phyloP scores from a whole-genome alignment of 2,888 invertebrate species.

The Aproaerema taeniolella region DNA sequence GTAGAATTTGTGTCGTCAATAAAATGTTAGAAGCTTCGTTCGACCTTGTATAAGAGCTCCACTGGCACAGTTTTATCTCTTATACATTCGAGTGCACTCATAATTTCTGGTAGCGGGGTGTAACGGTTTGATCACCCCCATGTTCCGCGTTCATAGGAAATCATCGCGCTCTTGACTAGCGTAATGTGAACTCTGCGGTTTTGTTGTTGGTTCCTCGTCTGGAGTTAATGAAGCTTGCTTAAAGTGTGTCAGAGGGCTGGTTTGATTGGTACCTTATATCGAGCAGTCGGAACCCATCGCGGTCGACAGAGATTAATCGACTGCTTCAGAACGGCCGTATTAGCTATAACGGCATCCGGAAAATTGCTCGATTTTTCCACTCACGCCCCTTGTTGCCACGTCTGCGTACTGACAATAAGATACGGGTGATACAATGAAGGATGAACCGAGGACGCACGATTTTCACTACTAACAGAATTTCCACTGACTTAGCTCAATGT shows the following conservation, averaged over 20 bases:
- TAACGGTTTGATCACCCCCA: constrained; percentile 43
- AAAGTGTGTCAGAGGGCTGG: constrained; percentile 41
- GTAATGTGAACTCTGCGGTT: constrained; percentile 29
- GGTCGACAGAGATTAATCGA: constrained; percentile 71
- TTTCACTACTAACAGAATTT: no score
- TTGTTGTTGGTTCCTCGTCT: constrained; percentile 21
- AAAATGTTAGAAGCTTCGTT: no score
- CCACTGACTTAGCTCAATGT: no score
- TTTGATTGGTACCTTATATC: constrained; percentile 50
- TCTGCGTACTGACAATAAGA: constrained; percentile 55
- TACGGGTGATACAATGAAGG: constrained; percentile 42
- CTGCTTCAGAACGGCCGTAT: constrained; percentile 57
- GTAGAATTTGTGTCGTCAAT: no score
- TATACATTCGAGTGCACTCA: constrained; percentile 46
- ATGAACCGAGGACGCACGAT: constrained; percentile 23
- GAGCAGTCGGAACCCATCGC: constrained; percentile 55
- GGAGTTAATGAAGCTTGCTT: constrained; percentile 39
- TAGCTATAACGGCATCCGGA: constrained; percentile 70
- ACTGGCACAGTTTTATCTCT: constrained; percentile 37
- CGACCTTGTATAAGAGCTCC: not conserved
- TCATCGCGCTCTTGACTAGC: constrained; percentile 37
- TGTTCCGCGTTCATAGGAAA: constrained; percentile 38
- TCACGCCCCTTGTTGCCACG: constrained; percentile 54
- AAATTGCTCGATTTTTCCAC: constrained; percentile 69
- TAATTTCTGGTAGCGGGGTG: constrained; percentile 40